These are phyloP conservation scores for Triplophysa rosa DNA, from an alignment of 2,113 vertebrate species.

Conservation along the genomic window DNA sequence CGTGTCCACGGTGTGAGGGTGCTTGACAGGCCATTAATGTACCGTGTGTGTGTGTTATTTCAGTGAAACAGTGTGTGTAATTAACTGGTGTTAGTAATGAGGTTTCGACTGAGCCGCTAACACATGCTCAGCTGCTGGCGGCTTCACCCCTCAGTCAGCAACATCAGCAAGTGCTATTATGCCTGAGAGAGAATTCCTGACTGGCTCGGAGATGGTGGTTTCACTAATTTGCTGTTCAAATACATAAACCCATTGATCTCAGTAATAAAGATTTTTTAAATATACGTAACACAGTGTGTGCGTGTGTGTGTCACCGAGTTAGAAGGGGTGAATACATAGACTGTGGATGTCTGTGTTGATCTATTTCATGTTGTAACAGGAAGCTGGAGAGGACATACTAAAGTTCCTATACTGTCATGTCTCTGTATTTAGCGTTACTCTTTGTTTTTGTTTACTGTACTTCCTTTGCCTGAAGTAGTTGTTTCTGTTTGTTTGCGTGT, in stretches of 20 bases:
- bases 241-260: background rate
- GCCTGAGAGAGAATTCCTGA: conserved; percentile 6
- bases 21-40: conserved; percentile 61
- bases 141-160: conserved; percentile 34
- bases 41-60: conserved; percentile 59
- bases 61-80: conserved; percentile 52
- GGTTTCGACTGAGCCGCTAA: conserved; percentile 37
- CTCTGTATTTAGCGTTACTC: too few species aligned
- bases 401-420: too few species aligned
- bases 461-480: too few species aligned
- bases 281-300: background rate
- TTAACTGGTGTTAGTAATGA: conserved; percentile 42
- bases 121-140: conserved; percentile 42
- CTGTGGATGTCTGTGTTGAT: too few species aligned
- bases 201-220: background rate
- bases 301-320: background rate
- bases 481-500: background rate
- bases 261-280: background rate
- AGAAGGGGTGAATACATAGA: too few species aligned
- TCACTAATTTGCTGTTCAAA: background rate
- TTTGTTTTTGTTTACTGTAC: background rate
- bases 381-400: too few species aligned
- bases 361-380: too few species aligned
- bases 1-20: conserved; percentile 27
- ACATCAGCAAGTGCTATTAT: conserved; percentile 31